These are phyloP conservation scores for Gymnoscopelus braueri DNA, from an alignment of 2,797 vertebrate species.

Conservation along the genomic window DNA sequence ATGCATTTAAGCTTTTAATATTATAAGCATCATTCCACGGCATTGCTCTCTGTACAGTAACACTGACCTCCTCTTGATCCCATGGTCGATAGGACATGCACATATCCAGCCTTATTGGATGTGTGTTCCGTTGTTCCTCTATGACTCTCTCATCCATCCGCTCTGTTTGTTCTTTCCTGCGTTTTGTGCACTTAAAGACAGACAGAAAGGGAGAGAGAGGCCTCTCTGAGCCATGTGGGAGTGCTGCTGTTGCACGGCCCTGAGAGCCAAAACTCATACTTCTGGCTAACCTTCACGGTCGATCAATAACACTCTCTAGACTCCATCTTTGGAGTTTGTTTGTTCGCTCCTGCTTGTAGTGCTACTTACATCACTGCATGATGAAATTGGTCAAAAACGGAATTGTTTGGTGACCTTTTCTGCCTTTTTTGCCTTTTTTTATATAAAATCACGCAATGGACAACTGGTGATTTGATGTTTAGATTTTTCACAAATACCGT, in stretches of 20 bases:
- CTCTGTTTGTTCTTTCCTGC: constrained; percentile 67
- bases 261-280: constrained; percentile 71
- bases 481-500: constrained; percentile 28
- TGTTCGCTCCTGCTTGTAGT: constrained; percentile 60
- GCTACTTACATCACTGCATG: constrained; percentile 70
- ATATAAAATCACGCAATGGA: constrained; percentile 22
- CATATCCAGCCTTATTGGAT: constrained; percentile 34
- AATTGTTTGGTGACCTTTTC: neutral
- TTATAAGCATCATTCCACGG: neutral
- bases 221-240: constrained; percentile 61
- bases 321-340: constrained; percentile 70
- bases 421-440: constrained; percentile 19
- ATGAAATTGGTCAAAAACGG: constrained; percentile 70
- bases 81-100: constrained; percentile 35
- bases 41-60: neutral
- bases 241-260: constrained; percentile 22
- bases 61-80: constrained; percentile 12
- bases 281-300: constrained; percentile 79
- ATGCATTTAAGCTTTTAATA: neutral
- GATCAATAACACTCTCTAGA: constrained; percentile 77
- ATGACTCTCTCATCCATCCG: constrained; percentile 51
- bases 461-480: constrained; percentile 37
- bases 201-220: constrained; percentile 43
- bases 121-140: constrained; percentile 33
- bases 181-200: constrained; percentile 62